Evolutionary conservation across 2,888 invertebrate species (phyloP).

Genomic region (Limnephilus auricula): DNA sequence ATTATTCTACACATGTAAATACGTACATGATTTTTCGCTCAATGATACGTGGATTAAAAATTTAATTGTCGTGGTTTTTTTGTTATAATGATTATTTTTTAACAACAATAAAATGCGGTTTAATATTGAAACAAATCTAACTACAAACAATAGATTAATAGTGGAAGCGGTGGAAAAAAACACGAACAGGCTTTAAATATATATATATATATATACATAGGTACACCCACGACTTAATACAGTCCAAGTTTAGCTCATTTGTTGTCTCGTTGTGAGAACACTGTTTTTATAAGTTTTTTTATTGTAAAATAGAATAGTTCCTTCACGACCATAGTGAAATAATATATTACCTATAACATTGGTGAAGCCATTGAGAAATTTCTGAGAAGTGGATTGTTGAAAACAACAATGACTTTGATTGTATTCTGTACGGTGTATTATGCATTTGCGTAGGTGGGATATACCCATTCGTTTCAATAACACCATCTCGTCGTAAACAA

Average conservation of each 20-base stretch:
- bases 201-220: too few relatives aligned
- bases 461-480: background rate
- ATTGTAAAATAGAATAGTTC: background rate
- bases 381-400: conserved; percentile 30
- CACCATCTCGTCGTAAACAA: conserved; percentile 9
- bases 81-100: background rate
- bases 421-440: background rate
- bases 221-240: background rate
- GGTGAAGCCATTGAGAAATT: background rate
- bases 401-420: conserved; percentile 29
- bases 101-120: background rate
- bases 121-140: background rate
- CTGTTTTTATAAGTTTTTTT: background rate
- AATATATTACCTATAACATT: background rate
- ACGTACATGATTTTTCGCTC: background rate
- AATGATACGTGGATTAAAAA: background rate
- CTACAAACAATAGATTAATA: too few relatives aligned
- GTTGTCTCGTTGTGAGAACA: background rate
- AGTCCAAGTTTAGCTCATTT: background rate
- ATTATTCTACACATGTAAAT: background rate
- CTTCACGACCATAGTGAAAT: background rate
- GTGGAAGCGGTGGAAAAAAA: too few relatives aligned
- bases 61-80: background rate
- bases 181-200: too few relatives aligned
- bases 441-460: background rate